phyloP scores from a whole-genome alignment of 2,113 vertebrate species.

The Riparia riparia region DNA sequence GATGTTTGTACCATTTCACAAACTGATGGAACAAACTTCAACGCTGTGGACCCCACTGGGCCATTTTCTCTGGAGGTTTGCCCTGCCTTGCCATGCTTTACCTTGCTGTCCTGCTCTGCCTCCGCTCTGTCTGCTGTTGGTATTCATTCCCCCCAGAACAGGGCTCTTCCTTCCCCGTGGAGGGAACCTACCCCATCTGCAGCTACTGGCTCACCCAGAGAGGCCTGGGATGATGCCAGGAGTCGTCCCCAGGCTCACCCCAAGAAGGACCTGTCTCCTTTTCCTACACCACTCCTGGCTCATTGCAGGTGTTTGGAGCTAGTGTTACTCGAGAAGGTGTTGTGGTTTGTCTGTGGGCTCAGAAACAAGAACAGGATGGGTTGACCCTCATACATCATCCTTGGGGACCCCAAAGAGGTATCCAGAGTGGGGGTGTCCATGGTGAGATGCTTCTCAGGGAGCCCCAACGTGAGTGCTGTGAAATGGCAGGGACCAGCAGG shows the following conservation, averaged over 20 bases:
- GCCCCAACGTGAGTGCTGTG: accelerated
- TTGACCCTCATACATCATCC: neutral
- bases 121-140: neutral
- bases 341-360: neutral
- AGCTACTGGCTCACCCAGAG: neutral
- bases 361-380: neutral
- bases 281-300: neutral
- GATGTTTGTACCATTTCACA: neutral
- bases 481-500: neutral
- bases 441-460: accelerated
- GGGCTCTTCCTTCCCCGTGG: neutral
- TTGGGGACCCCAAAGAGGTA: neutral
- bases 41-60: neutral
- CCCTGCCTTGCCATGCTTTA: neutral
- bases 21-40: neutral
- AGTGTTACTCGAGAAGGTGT: neutral
- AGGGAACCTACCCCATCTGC: accelerated
- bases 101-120: neutral
- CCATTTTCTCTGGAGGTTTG: neutral
- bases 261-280: neutral
- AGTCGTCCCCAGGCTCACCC: neutral
- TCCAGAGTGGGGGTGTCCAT: neutral
- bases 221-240: accelerated
- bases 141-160: neutral
- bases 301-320: neutral